phyloP scores from a whole-genome alignment of 2,888 invertebrate genomes.

The Aleiodes testaceus region DNA sequence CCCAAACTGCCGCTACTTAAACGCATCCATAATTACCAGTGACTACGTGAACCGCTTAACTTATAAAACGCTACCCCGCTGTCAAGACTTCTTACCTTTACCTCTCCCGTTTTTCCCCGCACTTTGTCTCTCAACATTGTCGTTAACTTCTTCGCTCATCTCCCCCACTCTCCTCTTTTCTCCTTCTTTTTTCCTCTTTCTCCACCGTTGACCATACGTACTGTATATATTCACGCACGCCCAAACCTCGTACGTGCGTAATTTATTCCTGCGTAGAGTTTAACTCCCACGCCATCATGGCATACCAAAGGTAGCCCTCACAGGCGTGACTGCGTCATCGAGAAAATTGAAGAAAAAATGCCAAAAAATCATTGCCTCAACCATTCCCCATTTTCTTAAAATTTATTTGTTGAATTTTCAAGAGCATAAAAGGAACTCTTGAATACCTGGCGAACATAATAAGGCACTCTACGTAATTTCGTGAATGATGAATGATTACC shows the following conservation, averaged over 20 bases:
- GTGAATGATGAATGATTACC: conserved; percentile 38
- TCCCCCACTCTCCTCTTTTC: neutral
- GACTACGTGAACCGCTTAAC: conserved; percentile 70
- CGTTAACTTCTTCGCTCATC: conserved; percentile 41
- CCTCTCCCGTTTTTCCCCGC: neutral
- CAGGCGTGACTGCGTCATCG: conserved; percentile 41
- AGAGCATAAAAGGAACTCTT: too few relatives aligned
- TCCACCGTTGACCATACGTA: conserved; percentile 39
- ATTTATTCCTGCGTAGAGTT: conserved; percentile 67
- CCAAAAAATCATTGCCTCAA: too few relatives aligned
- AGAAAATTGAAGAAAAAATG: neutral
- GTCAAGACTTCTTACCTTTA: conserved; percentile 22
- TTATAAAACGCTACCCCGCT: conserved; percentile 57
- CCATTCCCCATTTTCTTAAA: too few relatives aligned
- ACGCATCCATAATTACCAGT: conserved; percentile 72
- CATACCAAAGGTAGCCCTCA: conserved; percentile 53
- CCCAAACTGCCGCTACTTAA: conserved; percentile 71
- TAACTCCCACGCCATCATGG: conserved; percentile 66
- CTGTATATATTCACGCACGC: conserved; percentile 51
- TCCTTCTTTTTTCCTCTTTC: conserved; percentile 28
- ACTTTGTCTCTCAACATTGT: conserved; percentile 25
- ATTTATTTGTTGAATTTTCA: too few relatives aligned
- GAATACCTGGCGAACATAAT: conserved; percentile 27
- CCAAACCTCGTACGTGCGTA: conserved; percentile 58
- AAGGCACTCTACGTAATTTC: conserved; percentile 34